Conservation (phyloP, 1,140 invertebrate species). For the Lepidurus apus region DNA sequence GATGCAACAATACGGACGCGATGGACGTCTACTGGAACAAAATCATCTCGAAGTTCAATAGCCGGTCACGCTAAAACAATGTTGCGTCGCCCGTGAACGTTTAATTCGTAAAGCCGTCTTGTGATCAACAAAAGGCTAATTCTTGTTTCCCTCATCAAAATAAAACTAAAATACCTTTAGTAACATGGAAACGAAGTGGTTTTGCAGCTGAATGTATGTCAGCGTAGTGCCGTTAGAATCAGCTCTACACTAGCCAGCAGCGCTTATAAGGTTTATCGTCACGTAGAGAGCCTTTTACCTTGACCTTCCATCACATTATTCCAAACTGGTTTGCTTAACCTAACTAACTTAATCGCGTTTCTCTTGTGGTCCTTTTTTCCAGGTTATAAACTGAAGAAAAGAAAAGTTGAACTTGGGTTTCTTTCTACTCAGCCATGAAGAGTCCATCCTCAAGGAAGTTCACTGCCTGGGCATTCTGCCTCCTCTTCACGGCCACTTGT, state of each 20-base stretch:
- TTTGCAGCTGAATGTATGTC: constrained; percentile 10
- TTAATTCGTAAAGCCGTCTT: background rate
- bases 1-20: constrained; percentile 6
- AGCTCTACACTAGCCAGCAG: background rate
- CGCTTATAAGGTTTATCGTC: background rate
- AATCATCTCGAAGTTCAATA: constrained; percentile 12
- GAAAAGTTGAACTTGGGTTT: background rate
- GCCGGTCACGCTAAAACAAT: constrained; percentile 7
- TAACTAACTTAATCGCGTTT: background rate
- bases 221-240: constrained; percentile 18
- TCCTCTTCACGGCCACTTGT: background rate
- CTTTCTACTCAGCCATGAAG: background rate
- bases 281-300: background rate
- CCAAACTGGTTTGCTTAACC: constrained; percentile 1
- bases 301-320: background rate
- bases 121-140: background rate
- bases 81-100: constrained; percentile 5
- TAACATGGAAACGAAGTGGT: background rate
- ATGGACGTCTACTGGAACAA: constrained; percentile 18
- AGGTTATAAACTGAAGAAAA: background rate
- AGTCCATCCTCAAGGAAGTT: constrained; percentile 5
- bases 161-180: background rate
- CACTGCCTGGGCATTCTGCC: constrained; percentile 4
- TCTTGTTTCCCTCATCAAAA: background rate
- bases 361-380: background rate